These are phyloP conservation scores for Julus scanicus DNA, from an alignment of 2,888 invertebrate genomes.

Conservation along the genomic window DNA sequence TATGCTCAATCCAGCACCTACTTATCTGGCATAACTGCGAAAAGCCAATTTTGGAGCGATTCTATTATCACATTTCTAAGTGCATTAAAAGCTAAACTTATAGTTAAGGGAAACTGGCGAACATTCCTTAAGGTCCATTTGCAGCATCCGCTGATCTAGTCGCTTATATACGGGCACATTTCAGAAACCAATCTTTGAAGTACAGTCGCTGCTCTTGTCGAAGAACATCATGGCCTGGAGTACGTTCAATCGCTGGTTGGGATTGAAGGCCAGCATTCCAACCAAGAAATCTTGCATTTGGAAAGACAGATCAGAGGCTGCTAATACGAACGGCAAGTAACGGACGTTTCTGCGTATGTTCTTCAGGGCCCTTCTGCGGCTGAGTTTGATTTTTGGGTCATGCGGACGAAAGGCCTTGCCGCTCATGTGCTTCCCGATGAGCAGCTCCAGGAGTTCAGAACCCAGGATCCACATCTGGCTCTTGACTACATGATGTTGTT, in stretches of 20 bases:
- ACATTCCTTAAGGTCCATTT: not conserved
- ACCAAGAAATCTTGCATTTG: not conserved
- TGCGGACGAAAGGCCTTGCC: not conserved
- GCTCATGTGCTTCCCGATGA: not conserved
- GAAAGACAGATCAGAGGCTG: not conserved
- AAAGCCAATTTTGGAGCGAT: not conserved
- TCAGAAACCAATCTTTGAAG: not conserved
- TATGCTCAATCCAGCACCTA: not conserved
- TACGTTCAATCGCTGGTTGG: not conserved
- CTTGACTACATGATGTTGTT: not conserved
- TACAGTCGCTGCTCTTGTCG: not conserved
- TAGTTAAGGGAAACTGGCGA: not conserved
- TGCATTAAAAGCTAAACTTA: not conserved
- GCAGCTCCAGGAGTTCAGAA: not conserved
- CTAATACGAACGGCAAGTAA: not conserved
- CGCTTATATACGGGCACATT: not conserved
- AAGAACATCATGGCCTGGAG: not conserved
- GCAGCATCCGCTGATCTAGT: not conserved
- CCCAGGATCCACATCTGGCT: not conserved
- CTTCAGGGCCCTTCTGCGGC: not conserved
- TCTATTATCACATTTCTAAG: not conserved
- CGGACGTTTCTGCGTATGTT: not conserved
- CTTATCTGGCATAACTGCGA: not conserved
- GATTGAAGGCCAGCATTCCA: not conserved
- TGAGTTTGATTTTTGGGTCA: not conserved